phyloP scores from a whole-genome alignment of 2,113 vertebrate genomes.

The Rhinolophus sinicus region DNA sequence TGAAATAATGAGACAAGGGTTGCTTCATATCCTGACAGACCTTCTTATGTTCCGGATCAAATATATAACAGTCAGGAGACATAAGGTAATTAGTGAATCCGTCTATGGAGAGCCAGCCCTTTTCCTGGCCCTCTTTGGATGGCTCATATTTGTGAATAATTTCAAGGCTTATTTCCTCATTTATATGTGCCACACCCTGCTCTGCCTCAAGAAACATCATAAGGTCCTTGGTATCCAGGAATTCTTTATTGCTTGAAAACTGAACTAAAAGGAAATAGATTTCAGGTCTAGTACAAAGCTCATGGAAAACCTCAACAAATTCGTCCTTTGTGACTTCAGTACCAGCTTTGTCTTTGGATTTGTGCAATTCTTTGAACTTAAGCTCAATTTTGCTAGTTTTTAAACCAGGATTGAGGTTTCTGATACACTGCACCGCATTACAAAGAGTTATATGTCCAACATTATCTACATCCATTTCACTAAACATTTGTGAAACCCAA shows the following conservation, averaged over 20 bases:
- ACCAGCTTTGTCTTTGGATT: conserved; percentile 92
- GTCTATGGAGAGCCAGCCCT: conserved; percentile 96
- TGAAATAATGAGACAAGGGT: conserved; percentile 97
- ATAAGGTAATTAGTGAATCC: conserved; percentile 98
- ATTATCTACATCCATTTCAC: conserved; percentile 89
- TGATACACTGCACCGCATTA: conserved; percentile 94
- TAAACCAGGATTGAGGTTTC: conserved; percentile 94
- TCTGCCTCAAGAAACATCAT: conserved; percentile 99
- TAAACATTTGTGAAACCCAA: conserved; percentile 95
- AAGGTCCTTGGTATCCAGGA: conserved; percentile 97
- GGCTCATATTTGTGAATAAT: conserved; percentile 96
- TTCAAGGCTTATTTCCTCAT: conserved; percentile 95
- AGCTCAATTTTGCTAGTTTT: conserved; percentile 97
- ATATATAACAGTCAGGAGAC: conserved; percentile 97
- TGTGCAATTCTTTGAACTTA: conserved; percentile 98
- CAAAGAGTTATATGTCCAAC: conserved; percentile 90
- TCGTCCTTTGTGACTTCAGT: conserved; percentile 94
- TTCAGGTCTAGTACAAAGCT: conserved; percentile 98
- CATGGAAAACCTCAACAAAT: conserved; percentile 98
- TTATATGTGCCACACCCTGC: conserved; percentile 97
- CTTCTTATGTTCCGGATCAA: conserved; percentile 97
- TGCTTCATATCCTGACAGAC: conserved; percentile 99
- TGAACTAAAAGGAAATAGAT: conserved; percentile 99
- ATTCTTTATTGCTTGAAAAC: conserved; percentile 99
- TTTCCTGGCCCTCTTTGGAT: conserved; percentile 94